Evolutionary conservation across 2,113 vertebrate species (phyloP), one percentile per base, ranked within the genome.

Genomic region (Chinchilla lanigera): DNA sequence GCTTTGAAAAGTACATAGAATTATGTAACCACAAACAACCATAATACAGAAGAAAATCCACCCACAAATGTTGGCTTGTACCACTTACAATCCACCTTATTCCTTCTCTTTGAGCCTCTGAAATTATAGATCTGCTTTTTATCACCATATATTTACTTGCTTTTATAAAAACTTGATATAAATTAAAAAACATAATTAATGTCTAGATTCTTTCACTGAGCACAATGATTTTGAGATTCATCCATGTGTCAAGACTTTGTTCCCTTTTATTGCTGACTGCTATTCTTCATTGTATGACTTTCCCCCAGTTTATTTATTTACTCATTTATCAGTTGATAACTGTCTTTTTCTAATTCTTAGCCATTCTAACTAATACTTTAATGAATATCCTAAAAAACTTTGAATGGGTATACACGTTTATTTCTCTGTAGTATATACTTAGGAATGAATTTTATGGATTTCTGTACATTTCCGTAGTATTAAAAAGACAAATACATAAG

Each of bases 401-500:
- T 83, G 56, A 87, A 33, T 56, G 17, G 7, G 10, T 14, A 35
- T 4, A 8, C 5, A 20, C 44, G 47, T 38, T 88, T 58, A 86
- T 85, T 94, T 92, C 22, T 71, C 30, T 84, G 20, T 26, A 83
- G 30, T 38, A 54, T n/a, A 78, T 88, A 87, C n/a, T 83, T 89
- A 93, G 44, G 30, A 85, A 28, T 71, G 58, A 61, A 28, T 33
- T 54, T 71, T 33, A 52, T 80, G n/a, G 78, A 44, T 69, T 50
- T 86, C 33, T 38, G 35, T n/a, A 20, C 35, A 24, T 9, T 89
- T 91, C 28, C 71, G 3, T 8, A 6, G 52, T 33, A 60, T 86
- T 54, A 58, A 86, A 73, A 92, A 52, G 10, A 75, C n/a, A 77
- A 80, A 71, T 19, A 44, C 12, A 35, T 54, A 54, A 54, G 54